Conservation (phyloP, 2,113 vertebrate species). For the Trichechus manatus region DNA sequence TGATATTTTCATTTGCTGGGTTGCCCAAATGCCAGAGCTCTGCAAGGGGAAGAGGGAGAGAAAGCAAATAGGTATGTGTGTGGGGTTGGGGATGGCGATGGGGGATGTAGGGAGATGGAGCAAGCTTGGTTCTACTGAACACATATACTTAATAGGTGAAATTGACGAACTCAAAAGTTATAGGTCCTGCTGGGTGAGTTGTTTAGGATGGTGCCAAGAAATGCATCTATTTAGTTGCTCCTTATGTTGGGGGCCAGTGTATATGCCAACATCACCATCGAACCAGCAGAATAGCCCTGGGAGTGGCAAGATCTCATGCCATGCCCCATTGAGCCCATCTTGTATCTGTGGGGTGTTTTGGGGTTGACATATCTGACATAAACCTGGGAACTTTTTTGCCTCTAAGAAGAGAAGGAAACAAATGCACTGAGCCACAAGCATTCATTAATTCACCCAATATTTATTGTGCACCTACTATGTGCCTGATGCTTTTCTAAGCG, state of each 20-base stretch:
- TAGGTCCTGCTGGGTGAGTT: conserved; percentile 60
- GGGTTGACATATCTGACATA: background rate
- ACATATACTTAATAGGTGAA: conserved; percentile 57
- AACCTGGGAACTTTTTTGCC: background rate
- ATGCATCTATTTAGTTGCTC: background rate
- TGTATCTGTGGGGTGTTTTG: background rate
- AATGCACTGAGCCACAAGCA: background rate
- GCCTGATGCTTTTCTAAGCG: background rate
- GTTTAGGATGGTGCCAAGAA: conserved; percentile 52
- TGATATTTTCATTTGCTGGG: conserved; percentile 28
- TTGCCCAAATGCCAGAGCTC: background rate
- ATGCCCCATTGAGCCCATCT: background rate
- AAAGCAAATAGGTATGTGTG: background rate
- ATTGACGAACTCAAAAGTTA: conserved; percentile 46
- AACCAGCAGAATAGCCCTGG: background rate
- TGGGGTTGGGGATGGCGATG: background rate
- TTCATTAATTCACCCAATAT: background rate
- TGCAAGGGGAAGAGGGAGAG: background rate
- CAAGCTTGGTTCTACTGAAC: conserved; percentile 18
- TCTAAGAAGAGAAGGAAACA: conserved; percentile 28
- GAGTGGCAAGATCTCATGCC: background rate
- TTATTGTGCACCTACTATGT: background rate
- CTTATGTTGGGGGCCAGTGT: background rate
- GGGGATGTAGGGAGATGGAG: background rate
- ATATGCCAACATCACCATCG: background rate